Base-by-base conservation (phyloP, 1,140 invertebrate genomes). In the Eumaeus atala region DNA sequence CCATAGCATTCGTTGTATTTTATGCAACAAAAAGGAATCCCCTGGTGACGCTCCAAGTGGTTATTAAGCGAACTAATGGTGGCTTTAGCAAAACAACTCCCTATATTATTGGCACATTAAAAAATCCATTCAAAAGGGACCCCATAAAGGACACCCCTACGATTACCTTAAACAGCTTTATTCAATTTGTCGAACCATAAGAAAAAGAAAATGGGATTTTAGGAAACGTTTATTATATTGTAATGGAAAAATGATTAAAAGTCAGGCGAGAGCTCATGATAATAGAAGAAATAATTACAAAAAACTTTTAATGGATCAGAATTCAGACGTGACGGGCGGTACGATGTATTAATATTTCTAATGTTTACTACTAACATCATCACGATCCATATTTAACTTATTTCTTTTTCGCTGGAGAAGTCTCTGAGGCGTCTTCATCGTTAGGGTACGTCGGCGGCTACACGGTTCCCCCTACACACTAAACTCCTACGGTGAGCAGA, bases 51-150 rank as follows among this genome's bases (percentile, higher is more conserved):
- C 71, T 67, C 69, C 62, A 59, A 59, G 55, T 56, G 48, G 68
- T 76, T 85, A 77, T 82, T 82, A 84, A 65, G 47, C 67, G 65
- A 62, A 64, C 70, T 82, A 82, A 85, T 77, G 77, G 71, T 70
- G 64, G 72, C 80, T 81, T 74, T 72, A 68, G 70, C 69, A 73
- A 80, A 80, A 77, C 69, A 79, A 77, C 66, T 74, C 65, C 72
- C 70, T 58, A 61, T 69, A 77, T 70, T 75, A 76, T 74, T 77
- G 64, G 64, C 54, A 63, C 62, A 72, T 53, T 76, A 74, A 77
- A 76, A 74, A 67, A 58, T 66, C 70, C 61, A 75, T 78, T 73
- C 67, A 73, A 74, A 74, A 64, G 59, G 62, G 64, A 64, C 68
- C 66, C 68, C 54, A 67, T 64, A 66, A 44, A 51, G 57, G 33